Percentiles rank a stretch among this genome's conserved stretches.
Conservation (phyloP, 2,113 vertebrate genomes). For the Chitala chitala region DNA sequence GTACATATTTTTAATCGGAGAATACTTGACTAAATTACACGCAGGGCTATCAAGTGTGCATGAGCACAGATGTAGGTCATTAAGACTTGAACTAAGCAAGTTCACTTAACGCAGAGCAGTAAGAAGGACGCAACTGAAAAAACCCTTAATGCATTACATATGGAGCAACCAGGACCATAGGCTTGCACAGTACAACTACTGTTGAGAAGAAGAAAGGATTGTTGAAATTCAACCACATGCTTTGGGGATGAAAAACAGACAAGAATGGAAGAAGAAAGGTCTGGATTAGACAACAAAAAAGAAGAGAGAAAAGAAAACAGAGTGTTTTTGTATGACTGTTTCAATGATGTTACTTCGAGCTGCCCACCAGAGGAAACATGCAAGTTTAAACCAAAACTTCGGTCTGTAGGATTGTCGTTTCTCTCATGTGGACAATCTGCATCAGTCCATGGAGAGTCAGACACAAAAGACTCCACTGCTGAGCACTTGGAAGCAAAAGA, state of each 20-base stretch:
- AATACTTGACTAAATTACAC: too few relatives aligned
- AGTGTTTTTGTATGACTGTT: not conserved
- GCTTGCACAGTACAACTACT: not conserved
- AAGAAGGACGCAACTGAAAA: too few relatives aligned
- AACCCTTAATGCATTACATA: too few relatives aligned
- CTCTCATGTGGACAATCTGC: slow-evolving; percentile 25
- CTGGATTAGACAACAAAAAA: not conserved
- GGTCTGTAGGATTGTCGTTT: slow-evolving; percentile 21
- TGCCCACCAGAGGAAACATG: not conserved
- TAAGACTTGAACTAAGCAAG: too few relatives aligned
- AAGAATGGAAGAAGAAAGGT: not conserved
- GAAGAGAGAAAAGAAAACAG: not conserved
- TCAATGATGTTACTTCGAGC: not conserved
- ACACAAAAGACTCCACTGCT: not conserved
- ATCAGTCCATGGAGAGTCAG: slow-evolving; percentile 11
- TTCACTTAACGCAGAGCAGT: too few relatives aligned
- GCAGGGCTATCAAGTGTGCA: too few relatives aligned
- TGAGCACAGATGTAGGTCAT: too few relatives aligned
- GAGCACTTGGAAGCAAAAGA: not conserved
- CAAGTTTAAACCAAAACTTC: slow-evolving; percentile 31
- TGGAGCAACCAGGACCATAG: not conserved
- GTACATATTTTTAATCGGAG: too few relatives aligned
- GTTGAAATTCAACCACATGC: not conserved
- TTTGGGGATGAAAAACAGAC: not conserved
- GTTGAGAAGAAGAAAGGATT: not conserved